Conservation (phyloP, 2,888 invertebrate species). For the Seira musarum region DNA sequence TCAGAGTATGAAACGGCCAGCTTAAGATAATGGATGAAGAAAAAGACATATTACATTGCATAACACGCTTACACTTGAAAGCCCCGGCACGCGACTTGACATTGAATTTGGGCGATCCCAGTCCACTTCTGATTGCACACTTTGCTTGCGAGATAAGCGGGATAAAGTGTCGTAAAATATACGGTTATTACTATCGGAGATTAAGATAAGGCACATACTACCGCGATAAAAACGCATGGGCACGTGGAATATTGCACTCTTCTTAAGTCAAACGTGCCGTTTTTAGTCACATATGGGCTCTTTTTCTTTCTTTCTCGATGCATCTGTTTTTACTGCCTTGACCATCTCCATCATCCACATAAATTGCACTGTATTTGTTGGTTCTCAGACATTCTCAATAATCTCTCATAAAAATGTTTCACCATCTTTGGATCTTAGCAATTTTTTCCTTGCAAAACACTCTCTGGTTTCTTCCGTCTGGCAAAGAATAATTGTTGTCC, state of each 20-base stretch:
- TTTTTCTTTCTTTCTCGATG: background rate
- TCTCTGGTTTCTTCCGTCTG: background rate
- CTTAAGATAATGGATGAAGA: background rate
- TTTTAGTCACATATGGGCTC: background rate
- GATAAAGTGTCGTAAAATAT: background rate
- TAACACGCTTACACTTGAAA: background rate
- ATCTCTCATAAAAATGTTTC: constrained; percentile 13
- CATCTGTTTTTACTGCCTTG: constrained; percentile 5
- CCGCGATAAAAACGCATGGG: background rate
- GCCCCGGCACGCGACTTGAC: background rate
- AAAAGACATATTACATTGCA: background rate
- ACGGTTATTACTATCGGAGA: constrained; percentile 6
- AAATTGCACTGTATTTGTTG: too few species aligned
- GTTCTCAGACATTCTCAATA: too few species aligned
- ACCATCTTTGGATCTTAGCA: too few species aligned
- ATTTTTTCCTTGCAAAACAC: background rate
- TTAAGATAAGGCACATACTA: constrained; percentile 1
- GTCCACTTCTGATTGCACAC: too few species aligned
- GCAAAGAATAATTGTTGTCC: background rate
- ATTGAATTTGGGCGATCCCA: constrained; percentile 8
- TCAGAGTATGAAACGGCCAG: background rate
- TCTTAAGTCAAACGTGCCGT: background rate
- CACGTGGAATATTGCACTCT: constrained; percentile 14
- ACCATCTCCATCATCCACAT: constrained; percentile 1
- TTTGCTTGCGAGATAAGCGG: too few species aligned